A percentile compares a stretch with the other conserved stretches of the same genome.
Evolutionary conservation across 2,888 invertebrate species (phyloP).

Genomic region (Ectemnius continuus): DNA sequence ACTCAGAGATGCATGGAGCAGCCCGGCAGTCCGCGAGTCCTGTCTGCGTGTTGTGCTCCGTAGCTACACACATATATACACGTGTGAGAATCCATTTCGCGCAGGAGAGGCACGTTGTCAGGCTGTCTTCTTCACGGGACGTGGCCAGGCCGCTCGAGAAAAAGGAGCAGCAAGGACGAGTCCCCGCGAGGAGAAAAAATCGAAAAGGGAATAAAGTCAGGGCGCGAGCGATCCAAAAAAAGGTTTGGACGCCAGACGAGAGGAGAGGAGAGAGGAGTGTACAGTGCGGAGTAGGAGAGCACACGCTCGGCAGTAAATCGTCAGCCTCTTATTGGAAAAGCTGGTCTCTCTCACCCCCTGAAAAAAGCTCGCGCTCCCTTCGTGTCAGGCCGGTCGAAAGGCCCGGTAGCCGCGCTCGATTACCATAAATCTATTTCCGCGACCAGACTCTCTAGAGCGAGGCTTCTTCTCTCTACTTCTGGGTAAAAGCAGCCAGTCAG

Average conservation of each 20-base stretch:
- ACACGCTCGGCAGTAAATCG: constrained; percentile 47
- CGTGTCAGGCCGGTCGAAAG: constrained; percentile 33
- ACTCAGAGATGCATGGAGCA: constrained; percentile 8
- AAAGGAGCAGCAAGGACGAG: constrained; percentile 43
- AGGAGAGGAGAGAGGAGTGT: neutral
- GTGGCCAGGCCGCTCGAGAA: constrained; percentile 54
- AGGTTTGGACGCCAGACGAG: neutral
- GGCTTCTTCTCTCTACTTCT: constrained; percentile 28
- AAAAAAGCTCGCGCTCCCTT: constrained; percentile 13
- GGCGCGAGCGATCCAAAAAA: constrained; percentile 14
- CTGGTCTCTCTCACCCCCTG: constrained; percentile 39
- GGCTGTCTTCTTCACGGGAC: constrained; percentile 54
- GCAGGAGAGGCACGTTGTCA: constrained; percentile 58
- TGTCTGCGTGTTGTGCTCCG: constrained; percentile 19
- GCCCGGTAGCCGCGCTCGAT: constrained; percentile 52
- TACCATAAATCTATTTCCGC: constrained; percentile 60
- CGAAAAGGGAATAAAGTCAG: constrained; percentile 26
- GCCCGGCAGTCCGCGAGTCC: constrained; percentile 1
- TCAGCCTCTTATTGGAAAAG: constrained; percentile 56
- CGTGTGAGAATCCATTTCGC: constrained; percentile 61
- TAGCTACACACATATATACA: constrained; percentile 32
- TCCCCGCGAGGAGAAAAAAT: constrained; percentile 16
- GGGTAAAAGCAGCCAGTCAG: constrained; percentile 21
- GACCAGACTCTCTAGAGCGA: constrained; percentile 22
- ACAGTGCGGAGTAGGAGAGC: too few species aligned